Evolutionary conservation across 2,888 invertebrate species (phyloP), one percentile per base, ranked within the genome.

Genomic region (Cancer borealis): DNA sequence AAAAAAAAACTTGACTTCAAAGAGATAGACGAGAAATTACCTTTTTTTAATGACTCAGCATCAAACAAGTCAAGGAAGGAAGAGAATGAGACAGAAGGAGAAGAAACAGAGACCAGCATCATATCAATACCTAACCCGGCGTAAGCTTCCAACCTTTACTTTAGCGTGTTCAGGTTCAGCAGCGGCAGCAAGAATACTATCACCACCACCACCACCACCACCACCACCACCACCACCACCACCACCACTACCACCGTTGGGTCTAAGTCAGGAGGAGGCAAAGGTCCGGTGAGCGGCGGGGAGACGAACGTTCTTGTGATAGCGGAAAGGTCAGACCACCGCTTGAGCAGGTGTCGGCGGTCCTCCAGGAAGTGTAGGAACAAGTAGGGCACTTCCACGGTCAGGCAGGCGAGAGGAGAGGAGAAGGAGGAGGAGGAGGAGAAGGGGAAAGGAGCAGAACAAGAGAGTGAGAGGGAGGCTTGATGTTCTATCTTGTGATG

Each of bases 301-400:
- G 79, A 14, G 21, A 26, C 30, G 30, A 79, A 79, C 79, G 79
- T 79, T 79, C 30, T 30, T 79, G 79, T 12, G 30, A 30, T 30
- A 30, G 79, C 79, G 79, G 79, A 79, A 79, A 79, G 79, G 79
- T 79, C 79, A 79, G 30, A 79, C 79, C 26, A 30, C 79, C 30
- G 79, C 79, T 26, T 26, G 79, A 12, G 30, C 79, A 79, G 30
- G 79, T 79, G 79, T 30, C 79, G 79, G 79, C 79, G 30, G 12
- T 1, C 21, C 79, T 79, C 79, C 79, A 79, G 79, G 79, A 79
- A 79, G 79, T 14, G n/a, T n/a, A 6, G 26, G 79, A 26, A 30
- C 79, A 26, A 30, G 79, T 79, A 79, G 79, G 79, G 79, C 79
- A 79, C 79, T 26, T 79, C 79, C 79, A 79, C 79, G 79, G 30